phyloP scores from a whole-genome alignment of 2,113 vertebrate species.

The Nyctibius bracteatus region DNA sequence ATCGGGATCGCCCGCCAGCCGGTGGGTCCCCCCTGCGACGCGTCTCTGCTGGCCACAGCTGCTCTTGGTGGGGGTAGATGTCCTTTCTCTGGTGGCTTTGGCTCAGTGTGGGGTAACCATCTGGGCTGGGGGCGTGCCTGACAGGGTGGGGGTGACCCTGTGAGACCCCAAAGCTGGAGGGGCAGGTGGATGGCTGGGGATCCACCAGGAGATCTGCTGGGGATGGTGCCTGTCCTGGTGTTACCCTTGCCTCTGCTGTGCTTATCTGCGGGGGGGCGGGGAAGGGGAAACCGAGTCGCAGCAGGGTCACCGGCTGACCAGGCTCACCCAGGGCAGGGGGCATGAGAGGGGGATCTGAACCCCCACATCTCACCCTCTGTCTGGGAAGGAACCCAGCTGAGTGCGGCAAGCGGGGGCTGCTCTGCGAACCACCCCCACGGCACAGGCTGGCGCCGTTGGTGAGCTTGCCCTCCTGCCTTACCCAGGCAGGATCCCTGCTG shows the following conservation, averaged over 20 bases:
- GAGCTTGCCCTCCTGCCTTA: fast-evolving
- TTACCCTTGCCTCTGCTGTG: not conserved
- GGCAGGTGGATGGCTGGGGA: not conserved
- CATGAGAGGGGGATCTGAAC: not conserved
- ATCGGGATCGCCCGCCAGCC: not conserved
- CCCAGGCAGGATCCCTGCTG: not conserved
- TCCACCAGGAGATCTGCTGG: not conserved
- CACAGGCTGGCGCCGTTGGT: fast-evolving
- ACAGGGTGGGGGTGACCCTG: not conserved
- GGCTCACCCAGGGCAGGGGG: not conserved
- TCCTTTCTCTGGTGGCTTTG: not conserved
- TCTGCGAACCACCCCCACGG: not conserved
- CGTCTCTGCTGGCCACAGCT: not conserved
- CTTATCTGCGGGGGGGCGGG: not conserved
- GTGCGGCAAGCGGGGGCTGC: not conserved
- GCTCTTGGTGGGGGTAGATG: not conserved
- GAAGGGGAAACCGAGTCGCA: not conserved
- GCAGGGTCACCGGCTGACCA: fast-evolving
- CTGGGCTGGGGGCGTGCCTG: not conserved
- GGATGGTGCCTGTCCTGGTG: not conserved
- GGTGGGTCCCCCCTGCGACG: not conserved
- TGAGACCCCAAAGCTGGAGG: not conserved
- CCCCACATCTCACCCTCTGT: not conserved
- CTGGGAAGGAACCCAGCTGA: not conserved
- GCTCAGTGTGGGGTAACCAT: not conserved